A percentile compares a stretch with the other conserved stretches of the same genome.
Evolutionary conservation across 2,113 vertebrate genomes (phyloP).

Genomic region (Upupa epops): DNA sequence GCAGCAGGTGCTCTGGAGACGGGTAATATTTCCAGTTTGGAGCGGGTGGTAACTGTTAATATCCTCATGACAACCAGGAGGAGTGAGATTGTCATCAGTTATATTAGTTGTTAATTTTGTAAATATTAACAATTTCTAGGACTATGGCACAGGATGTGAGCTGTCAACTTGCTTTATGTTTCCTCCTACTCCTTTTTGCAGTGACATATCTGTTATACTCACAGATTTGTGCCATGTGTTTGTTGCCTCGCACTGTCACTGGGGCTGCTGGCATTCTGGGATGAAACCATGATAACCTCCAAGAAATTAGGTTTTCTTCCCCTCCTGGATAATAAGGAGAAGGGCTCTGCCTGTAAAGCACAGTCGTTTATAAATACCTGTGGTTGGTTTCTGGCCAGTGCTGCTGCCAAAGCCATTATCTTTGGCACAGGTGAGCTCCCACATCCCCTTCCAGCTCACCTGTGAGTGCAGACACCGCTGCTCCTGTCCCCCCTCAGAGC

Average conservation of each 20-base stretch:
- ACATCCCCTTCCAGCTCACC: slow-evolving; percentile 24
- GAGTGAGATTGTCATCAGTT: slow-evolving; percentile 51
- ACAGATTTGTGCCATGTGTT: neutral
- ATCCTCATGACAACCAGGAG: slow-evolving; percentile 60
- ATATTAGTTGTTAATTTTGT: slow-evolving; percentile 67
- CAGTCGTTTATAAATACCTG: neutral
- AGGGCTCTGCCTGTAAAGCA: neutral
- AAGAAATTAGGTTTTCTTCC: neutral
- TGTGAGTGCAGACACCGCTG: neutral
- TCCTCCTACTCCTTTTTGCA: slow-evolving; percentile 38
- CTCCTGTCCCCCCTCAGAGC: neutral
- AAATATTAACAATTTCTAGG: slow-evolving; percentile 69
- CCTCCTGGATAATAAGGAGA: neutral
- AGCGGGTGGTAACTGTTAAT: slow-evolving; percentile 61
- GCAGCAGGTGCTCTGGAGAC: slow-evolving; percentile 17
- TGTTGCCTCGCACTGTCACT: neutral
- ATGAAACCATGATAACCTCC: neutral
- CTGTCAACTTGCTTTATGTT: slow-evolving; percentile 55
- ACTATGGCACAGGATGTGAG: slow-evolving; percentile 64
- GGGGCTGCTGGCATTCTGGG: slow-evolving; percentile 18
- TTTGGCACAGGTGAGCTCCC: neutral
- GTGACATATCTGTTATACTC: slow-evolving; percentile 37
- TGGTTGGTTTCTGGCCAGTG: neutral
- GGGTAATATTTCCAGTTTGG: slow-evolving; percentile 27
- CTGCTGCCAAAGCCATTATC: neutral